Base-by-base conservation (phyloP, 2,888 invertebrate species). In the Pachymerium ferrugineum region DNA sequence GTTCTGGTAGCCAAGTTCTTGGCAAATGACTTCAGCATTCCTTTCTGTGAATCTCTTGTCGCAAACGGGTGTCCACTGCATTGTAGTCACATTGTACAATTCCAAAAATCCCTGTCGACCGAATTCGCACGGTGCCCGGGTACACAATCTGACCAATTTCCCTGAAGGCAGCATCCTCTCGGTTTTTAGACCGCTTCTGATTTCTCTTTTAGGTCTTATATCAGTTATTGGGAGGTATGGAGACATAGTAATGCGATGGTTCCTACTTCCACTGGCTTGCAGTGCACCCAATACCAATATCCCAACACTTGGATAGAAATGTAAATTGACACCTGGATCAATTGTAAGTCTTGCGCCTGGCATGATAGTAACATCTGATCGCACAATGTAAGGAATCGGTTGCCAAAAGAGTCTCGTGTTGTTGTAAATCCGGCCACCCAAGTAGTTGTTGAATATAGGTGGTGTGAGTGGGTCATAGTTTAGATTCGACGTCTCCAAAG, bases 31-130 rank as follows among this genome's bases (percentile, higher is more conserved):
- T 85, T 96, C 92, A 4, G 96, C 97, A 81, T 97, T 98, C 79
- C 97, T 87, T 81, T 97, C 95, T 0, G 97, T 97, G 82, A 99
- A 99, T 75, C 95, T 87, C 67, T 88, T 88, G 82, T 99, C 99
- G 83, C 99, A 99, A 84, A 97, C 89, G 0, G 98, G 94, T 33
- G 97, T 92, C 94, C 97, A 97, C 80, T 97, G 97, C 19, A 94
- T 85, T 0, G 97, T 97, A 1, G 98, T 98, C 78, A 87, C 87
- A 80, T 99, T 99, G 81, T 92, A 98, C 80, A 95, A 92, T 84
- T 98, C 96, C 75, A 98, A 82, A 80, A 97, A 98, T 4, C 97
- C 97, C 86, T 91, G 89, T 78, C 88, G 87, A 1, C 33, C 42
- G n/a, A 12, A 31, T 33, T 10, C 28, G 42, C 70, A 47, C 3